Conservation (phyloP, 2,113 vertebrate genomes). For the Heterochromis multidens region DNA sequence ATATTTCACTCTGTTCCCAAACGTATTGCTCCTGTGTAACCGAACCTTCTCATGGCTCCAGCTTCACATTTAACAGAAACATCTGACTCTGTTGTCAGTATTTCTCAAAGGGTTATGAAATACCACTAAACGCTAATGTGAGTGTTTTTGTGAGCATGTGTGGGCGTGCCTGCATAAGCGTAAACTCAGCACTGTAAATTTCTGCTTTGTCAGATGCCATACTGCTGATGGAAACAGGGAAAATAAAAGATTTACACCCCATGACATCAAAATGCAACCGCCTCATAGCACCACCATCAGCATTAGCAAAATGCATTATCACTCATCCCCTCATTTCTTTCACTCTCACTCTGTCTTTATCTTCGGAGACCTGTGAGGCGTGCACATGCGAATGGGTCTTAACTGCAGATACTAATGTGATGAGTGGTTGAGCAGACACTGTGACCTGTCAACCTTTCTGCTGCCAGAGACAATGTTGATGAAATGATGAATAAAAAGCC, state of each 20-base stretch:
- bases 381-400: not conserved
- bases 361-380: not conserved
- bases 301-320: not conserved
- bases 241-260: slow-evolving; percentile 37
- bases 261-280: slow-evolving; percentile 22
- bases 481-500: not conserved
- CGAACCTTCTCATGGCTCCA: not conserved
- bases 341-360: not conserved
- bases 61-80: not conserved
- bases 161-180: not conserved
- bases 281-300: not conserved
- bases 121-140: not conserved
- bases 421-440: not conserved
- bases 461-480: not conserved
- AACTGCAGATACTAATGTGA: not conserved
- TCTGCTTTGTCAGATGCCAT: slow-evolving; percentile 18
- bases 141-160: not conserved
- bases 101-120: not conserved
- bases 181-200: slow-evolving; percentile 18
- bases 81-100: not conserved
- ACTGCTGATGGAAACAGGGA: not conserved
- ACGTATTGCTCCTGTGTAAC: not conserved
- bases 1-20: not conserved
- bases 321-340: not conserved
- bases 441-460: not conserved